phyloP scores from a whole-genome alignment of 2,113 vertebrate genomes.

The Oncorhynchus gorbuscha region DNA sequence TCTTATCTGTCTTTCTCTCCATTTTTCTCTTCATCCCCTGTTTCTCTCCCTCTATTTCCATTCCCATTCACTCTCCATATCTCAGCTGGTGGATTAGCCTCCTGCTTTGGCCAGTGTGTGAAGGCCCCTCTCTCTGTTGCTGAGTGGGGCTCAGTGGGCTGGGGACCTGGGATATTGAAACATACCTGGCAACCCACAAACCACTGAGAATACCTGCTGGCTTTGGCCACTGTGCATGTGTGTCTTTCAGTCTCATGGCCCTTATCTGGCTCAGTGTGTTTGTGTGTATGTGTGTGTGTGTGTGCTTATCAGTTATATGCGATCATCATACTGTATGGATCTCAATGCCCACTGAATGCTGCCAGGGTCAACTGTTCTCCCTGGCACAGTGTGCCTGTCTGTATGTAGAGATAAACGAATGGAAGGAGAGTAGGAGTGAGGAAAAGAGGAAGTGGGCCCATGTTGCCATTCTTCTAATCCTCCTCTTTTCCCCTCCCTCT shows the following conservation, averaged over 20 bases:
- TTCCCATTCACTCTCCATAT: slow-evolving; percentile 47
- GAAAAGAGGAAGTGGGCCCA: not conserved
- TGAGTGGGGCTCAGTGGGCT: slow-evolving; percentile 40
- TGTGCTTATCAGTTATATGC: slow-evolving; percentile 35
- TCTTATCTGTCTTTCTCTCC: not conserved
- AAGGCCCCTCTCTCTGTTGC: slow-evolving; percentile 35
- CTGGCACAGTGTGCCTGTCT: slow-evolving; percentile 44
- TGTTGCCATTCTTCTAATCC: no score
- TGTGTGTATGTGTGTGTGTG: not conserved
- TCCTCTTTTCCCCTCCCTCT: not conserved
- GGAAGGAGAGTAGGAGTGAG: slow-evolving; percentile 45
- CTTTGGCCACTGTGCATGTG: not conserved
- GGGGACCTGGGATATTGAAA: slow-evolving; percentile 28
- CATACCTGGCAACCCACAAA: slow-evolving; percentile 34
- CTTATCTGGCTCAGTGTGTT: slow-evolving; percentile 4
- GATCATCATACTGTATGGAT: slow-evolving; percentile 33
- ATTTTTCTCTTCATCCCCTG: not conserved
- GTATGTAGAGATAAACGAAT: slow-evolving; percentile 56
- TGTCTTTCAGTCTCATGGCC: slow-evolving; percentile 8
- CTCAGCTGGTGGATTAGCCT: slow-evolving; percentile 57
- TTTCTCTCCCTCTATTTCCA: not conserved
- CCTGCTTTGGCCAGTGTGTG: slow-evolving; percentile 44
- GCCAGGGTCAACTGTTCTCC: slow-evolving; percentile 16
- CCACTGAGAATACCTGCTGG: slow-evolving; percentile 24
- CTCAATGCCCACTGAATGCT: slow-evolving; percentile 32